phyloP scores from a whole-genome alignment of 2,113 vertebrate species.

The Gavialis gangeticus region DNA sequence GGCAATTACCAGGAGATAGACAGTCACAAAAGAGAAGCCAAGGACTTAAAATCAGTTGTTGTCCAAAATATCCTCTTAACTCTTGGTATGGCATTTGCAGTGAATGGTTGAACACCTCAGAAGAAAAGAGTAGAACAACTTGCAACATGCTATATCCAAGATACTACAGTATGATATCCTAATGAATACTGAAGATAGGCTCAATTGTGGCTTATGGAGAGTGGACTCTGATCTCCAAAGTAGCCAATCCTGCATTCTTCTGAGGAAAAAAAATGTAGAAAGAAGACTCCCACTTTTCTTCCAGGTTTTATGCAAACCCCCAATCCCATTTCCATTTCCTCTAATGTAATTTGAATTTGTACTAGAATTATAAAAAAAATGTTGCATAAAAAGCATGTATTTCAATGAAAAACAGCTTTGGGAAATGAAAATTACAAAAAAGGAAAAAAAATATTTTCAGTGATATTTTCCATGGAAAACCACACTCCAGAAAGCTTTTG shows the following conservation, averaged over 20 bases:
- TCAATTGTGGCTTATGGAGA: not conserved
- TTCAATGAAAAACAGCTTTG: not conserved
- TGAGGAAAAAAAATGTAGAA: not conserved
- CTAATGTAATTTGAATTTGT: not conserved
- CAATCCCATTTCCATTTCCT: not conserved
- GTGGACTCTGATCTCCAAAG: not conserved
- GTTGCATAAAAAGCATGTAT: not conserved
- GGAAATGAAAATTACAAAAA: not conserved
- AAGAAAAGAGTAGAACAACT: not conserved
- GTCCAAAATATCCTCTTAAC: rapidly evolving
- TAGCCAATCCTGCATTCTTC: not conserved
- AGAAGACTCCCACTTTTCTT: not conserved
- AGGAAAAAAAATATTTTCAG: not conserved
- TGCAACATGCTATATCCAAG: not conserved
- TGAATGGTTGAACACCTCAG: not conserved
- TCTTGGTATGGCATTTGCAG: rapidly evolving
- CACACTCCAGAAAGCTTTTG: no score
- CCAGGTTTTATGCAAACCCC: not conserved
- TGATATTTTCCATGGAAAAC: no score
- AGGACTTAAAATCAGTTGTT: not conserved
- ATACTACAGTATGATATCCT: not conserved
- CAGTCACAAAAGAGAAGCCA: not conserved
- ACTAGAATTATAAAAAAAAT: not conserved
- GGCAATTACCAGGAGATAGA: not conserved
- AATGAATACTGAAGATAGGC: no score